Evolutionary conservation across 2,113 vertebrate genomes (phyloP).

Genomic region (Vidua chalybeata): DNA sequence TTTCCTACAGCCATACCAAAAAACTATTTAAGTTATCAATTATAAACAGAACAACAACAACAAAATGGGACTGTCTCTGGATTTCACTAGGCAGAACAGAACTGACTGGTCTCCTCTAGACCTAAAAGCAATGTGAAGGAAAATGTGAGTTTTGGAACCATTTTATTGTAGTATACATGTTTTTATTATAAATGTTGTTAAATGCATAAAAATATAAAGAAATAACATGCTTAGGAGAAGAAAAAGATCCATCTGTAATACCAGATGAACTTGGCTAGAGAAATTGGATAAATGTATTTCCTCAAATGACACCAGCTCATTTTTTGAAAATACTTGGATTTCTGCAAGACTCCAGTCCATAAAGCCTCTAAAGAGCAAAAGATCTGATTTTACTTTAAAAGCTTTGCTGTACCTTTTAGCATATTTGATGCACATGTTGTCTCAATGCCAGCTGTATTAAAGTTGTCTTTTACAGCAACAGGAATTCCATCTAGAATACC

Average conservation of each 20-base stretch:
- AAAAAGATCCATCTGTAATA: background rate
- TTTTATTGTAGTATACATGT: background rate
- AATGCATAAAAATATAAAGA: background rate
- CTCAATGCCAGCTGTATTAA: slow-evolving; percentile 85
- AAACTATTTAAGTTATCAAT: background rate
- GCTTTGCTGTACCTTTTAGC: slow-evolving; percentile 84
- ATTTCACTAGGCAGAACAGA: background rate
- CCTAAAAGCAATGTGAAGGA: background rate
- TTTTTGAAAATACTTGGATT: background rate
- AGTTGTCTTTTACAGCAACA: slow-evolving; percentile 95
- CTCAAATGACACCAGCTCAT: background rate
- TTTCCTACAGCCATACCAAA: background rate
- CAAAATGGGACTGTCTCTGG: background rate
- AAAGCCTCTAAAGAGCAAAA: background rate
- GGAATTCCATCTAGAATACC: slow-evolving; percentile 93
- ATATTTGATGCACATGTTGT: slow-evolving; percentile 96
- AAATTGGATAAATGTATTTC: background rate
- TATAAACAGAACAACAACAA: background rate
- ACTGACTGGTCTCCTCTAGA: background rate
- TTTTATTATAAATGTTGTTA: background rate
- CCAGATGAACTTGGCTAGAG: background rate
- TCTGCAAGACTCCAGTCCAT: background rate
- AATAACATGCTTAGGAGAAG: background rate
- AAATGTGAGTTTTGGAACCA: background rate
- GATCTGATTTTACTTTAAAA: background rate